Conservation (phyloP, 1,140 invertebrate species). For the Procambarus clarkii region DNA sequence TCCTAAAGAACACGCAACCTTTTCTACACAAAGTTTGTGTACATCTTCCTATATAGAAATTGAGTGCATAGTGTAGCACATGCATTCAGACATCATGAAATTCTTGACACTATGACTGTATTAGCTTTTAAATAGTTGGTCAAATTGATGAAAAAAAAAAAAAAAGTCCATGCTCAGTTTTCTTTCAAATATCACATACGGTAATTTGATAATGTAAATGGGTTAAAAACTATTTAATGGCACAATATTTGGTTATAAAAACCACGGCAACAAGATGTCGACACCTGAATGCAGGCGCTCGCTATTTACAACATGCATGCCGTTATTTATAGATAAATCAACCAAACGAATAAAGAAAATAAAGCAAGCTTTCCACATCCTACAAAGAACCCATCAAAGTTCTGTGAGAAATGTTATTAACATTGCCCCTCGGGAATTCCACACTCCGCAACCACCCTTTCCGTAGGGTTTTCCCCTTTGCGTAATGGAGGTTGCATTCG, state of each 20-base stretch:
- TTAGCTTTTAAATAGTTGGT: too few relatives aligned
- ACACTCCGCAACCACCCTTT: conserved; percentile 18
- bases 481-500: background rate
- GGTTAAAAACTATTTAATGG: too few relatives aligned
- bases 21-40: conserved; percentile 21
- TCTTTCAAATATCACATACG: too few relatives aligned
- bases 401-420: background rate
- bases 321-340: conserved; percentile 12
- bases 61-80: conserved; percentile 29
- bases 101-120: background rate
- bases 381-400: conserved; percentile 1
- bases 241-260: too few relatives aligned
- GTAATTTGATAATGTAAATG: too few relatives aligned
- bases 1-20: conserved; percentile 14
- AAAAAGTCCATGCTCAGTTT: too few relatives aligned
- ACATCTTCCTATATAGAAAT: conserved; percentile 19
- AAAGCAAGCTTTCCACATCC: conserved; percentile 30
- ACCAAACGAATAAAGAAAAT: background rate
- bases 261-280: too few relatives aligned
- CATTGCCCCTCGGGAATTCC: background rate
- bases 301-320: conserved; percentile 46
- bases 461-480: conserved; percentile 28
- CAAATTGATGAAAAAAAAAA: too few relatives aligned
- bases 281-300: conserved; percentile 30
- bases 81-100: conserved; percentile 10